Base-by-base conservation (phyloP, 1,140 invertebrate genomes). In the Orussus abietinus region DNA sequence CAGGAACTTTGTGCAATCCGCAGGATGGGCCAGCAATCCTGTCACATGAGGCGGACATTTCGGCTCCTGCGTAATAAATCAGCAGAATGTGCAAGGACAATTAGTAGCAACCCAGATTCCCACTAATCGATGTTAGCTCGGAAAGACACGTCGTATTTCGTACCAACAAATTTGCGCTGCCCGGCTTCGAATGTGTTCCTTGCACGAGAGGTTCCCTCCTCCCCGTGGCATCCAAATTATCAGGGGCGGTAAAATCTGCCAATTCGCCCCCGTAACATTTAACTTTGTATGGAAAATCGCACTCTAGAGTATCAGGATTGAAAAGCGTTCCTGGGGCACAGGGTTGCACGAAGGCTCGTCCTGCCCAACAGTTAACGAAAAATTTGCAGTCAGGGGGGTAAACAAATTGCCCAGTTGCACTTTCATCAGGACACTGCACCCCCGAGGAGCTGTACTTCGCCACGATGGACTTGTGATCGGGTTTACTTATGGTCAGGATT, bases 261-360 rank as follows among this genome's bases (percentile, higher is more conserved):
- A 45, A 4, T 17, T 65, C 59, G 0, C 58, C 51, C 5, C 62
- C 70, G 15, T 75, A 62, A 57, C 83, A 85, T 11, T 73, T 69
- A 0, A 83, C 81, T 60, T 83, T 83, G 36, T 75, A 53, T 0
- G 78, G 77, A 45, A 76, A 80, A 65, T 86, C 83, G 49, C 84
- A 86, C 40, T 78, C 75, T 14, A 76, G 53, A 0, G 72, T 78
- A 10, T 69, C 57, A 0, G 80, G 75, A 66, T 84, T 84, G 52
- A 86, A 87, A 0, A 80, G 58, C 0, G 83, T 85, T 15, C 83
- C 84, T 0, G 81, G 77, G 1, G 77, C 72, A 55, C 85, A 88
- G 4, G 76, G 76, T 53, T 81, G 76, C 2, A 81, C 66, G 22
- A 67, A 61, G 5, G 78, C 77, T 17, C 75, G 63, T 1, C 81